phyloP scores from a whole-genome alignment of 2,888 invertebrate genomes.

The Dioctria rufipes region DNA sequence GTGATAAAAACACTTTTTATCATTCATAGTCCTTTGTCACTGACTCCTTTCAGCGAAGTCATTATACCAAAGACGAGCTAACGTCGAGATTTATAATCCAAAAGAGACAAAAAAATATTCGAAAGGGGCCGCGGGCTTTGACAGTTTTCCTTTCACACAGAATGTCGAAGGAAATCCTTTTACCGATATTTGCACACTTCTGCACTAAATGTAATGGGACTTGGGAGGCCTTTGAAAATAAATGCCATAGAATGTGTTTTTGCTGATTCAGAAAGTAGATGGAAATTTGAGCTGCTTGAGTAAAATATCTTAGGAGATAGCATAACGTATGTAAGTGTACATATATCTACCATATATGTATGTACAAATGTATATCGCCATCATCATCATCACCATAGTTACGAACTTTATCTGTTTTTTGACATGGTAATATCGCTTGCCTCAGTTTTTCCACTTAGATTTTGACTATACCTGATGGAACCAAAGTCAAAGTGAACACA shows the following conservation, averaged over 20 bases:
- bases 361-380: no score
- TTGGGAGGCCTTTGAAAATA: background rate
- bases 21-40: constrained; percentile 15
- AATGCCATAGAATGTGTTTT: constrained; percentile 3
- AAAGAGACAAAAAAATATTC: constrained; percentile 7
- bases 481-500: no score
- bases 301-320: constrained; percentile 1
- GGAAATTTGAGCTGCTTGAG: background rate
- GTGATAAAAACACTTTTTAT: constrained; percentile 42
- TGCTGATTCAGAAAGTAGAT: constrained; percentile 28
- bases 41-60: constrained; percentile 22
- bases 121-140: constrained; percentile 14
- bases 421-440: no score
- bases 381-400: no score
- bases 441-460: no score
- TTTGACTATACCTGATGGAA: no score
- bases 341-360: no score
- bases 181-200: background rate
- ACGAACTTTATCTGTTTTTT: no score
- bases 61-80: constrained; percentile 7
- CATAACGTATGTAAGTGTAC: no score
- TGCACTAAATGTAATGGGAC: background rate
- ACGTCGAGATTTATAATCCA: constrained; percentile 18
- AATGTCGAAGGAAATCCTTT: background rate
- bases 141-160: constrained; percentile 17